phyloP scores from a whole-genome alignment of 2,797 vertebrate species.

The Prionace glauca region DNA sequence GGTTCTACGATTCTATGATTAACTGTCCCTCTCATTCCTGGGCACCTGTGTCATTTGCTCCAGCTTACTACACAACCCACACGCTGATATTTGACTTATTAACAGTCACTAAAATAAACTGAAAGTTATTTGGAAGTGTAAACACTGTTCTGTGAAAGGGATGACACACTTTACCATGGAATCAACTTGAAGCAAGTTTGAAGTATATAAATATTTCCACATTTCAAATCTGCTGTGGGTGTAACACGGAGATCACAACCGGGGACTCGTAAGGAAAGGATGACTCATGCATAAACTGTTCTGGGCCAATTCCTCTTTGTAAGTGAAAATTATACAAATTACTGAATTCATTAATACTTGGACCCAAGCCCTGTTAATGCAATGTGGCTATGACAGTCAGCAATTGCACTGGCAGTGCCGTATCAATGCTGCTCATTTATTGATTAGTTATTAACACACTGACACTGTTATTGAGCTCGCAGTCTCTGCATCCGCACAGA shows the following conservation, averaged over 20 bases:
- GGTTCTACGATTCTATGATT: no score
- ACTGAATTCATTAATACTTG: conserved; percentile 10
- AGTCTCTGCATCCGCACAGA: background rate
- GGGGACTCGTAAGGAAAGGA: conserved; percentile 9
- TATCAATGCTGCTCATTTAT: background rate
- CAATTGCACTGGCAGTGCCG: background rate
- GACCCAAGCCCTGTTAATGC: background rate
- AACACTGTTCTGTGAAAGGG: background rate
- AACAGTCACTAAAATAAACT: background rate
- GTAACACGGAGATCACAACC: conserved; percentile 17
- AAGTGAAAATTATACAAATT: conserved; percentile 28
- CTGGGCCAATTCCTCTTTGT: background rate
- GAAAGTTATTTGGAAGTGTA: background rate
- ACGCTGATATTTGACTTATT: background rate
- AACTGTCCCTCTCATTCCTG: background rate
- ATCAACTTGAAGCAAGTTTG: background rate
- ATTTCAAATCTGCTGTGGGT: conserved; percentile 20
- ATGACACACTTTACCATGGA: background rate
- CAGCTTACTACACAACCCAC: background rate
- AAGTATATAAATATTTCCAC: conserved; percentile 28
- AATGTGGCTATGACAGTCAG: background rate
- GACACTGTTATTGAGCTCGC: background rate
- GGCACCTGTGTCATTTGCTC: background rate
- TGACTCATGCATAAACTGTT: conserved; percentile 25
- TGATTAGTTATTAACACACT: background rate